Evolutionary conservation across 2,888 invertebrate species (phyloP), one percentile per base, ranked within the genome.

Genomic region (Himalopsyche anomala): DNA sequence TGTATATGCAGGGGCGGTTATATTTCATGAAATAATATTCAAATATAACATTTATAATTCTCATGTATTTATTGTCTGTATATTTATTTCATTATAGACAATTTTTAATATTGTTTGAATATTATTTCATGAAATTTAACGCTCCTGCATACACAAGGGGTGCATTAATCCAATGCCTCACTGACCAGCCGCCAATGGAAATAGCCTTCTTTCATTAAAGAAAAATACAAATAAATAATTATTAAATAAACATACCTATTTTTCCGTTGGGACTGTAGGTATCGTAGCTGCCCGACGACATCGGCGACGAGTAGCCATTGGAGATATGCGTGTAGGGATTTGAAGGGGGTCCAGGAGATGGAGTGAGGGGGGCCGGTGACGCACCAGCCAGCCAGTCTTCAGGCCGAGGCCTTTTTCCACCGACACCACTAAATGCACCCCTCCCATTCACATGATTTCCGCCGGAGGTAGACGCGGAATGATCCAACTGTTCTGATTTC

Each of bases 231-330:
- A 28, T 1, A 42, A 2, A 45, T 45, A 45, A 45, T 45, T 45
- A 45, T 51, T 51, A 15, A 5, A 15, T 15, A 28, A 28, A 45
- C 83, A 94, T 90, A 97, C 97, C 96, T 94, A 96, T 95, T 94
- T 97, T 97, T 90, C 96, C 97, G 92, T 96, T 97, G 89, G 97
- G 97, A 93, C 97, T 97, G 92, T 97, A 97, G 3, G 97, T 97
- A 90, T 97, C 97, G 93, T 97, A 97, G 94, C 97, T 97, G 91
- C 97, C 95, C 28, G 96, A 96, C 84, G 97, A 97, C 94, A 97
- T 95, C 36, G 97, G 97, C 89, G 97, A 97, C 83, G 97, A 96
- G 91, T 97, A 97, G 85, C 97, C 97, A 90, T 96, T 96, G 90
- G 94, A 95, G 89, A 94, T 94, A 87, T 91, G 91, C 55, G 92